A percentile compares a stretch with the other conserved stretches of the same genome.
Conservation (phyloP, 2,113 vertebrate species). For the Oncorhynchus nerka region DNA sequence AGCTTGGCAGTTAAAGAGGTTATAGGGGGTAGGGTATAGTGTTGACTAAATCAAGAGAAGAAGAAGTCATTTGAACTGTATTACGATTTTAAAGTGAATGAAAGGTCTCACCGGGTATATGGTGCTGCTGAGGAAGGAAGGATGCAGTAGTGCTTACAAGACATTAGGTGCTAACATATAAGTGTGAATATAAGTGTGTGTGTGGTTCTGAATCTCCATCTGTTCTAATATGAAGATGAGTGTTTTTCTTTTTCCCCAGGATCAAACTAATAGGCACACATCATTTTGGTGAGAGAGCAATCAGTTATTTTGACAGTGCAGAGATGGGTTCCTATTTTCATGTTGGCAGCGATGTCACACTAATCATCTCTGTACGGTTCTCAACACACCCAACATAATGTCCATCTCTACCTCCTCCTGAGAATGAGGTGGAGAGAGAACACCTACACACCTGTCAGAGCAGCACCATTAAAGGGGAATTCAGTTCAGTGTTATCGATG, state of each 20-base stretch:
- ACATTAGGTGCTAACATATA: background rate
- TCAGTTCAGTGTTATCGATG: background rate
- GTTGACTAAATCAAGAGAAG: conserved; percentile 39
- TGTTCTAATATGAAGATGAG: conserved; percentile 1
- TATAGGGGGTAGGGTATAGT: conserved; percentile 1
- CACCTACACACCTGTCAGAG: no score
- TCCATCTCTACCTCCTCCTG: background rate
- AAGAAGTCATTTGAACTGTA: conserved; percentile 33
- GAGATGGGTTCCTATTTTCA: conserved; percentile 15
- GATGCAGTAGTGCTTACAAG: background rate
- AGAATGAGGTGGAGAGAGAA: background rate
- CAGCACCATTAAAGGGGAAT: background rate
- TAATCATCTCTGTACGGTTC: conserved; percentile 29
- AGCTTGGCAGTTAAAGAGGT: conserved; percentile 54
- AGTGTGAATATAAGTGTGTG: conserved; percentile 1
- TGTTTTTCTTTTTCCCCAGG: background rate
- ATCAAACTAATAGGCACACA: conserved; percentile 20
- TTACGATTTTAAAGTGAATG: conserved; percentile 27
- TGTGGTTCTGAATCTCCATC: background rate
- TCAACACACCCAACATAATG: conserved; percentile 7
- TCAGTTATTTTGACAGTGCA: conserved; percentile 28
- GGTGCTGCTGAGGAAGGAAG: background rate
- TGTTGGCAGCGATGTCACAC: conserved; percentile 13
- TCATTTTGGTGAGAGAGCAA: conserved; percentile 12
- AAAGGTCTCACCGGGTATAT: background rate